Evolutionary conservation across 1,140 invertebrate species (phyloP), one percentile per base, ranked within the genome.

Genomic region (Drosophila pandora): DNA sequence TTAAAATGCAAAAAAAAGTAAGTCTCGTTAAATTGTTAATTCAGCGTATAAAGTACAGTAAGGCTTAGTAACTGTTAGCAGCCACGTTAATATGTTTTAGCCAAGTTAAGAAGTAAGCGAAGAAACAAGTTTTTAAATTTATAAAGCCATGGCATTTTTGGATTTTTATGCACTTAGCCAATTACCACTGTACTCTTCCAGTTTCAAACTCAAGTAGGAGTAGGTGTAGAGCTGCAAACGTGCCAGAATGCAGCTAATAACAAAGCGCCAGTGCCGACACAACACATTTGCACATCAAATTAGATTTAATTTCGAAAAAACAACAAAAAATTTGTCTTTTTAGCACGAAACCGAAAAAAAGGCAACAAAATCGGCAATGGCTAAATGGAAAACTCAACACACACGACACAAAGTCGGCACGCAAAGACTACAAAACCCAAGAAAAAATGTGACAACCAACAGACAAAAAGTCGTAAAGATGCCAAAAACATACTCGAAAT

Each of bases 271-370:
- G 37, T 57, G 30, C 28, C 54, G 30, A 68, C 53, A 75, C 50
- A 58, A 62, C 73, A 73, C 48, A 81, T 62, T 67, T 67, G 23
- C 45, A 65, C 74, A 82, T 83, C 53, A 82, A 79, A 83, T 79
- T 83, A 79, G 70, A 83, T 79, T 82, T 82, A 79, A 82, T 83
- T 79, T 82, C 49, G 30, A 62, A 75, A 70, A 77, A 47, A 50
- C 68, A 41, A n/a, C 5, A 50, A 13, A 60, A 54, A 60, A 57
- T 64, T 21, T 61, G 58, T 65, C 39, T 25, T 43, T 43, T 57
- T 30, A 28, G 30, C 49, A 52, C 8, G 7, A 47, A 50, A 50
- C 13, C 23, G 4, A 68, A 41, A 58, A 37, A 17, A 34, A 47
- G 34, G 30, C 37, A 52, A 45, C 22, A 50, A 45, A 61, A 57